Evolutionary conservation across 23 tunicate species (phyloP).

Genomic region (Ascidia mentula): DNA sequence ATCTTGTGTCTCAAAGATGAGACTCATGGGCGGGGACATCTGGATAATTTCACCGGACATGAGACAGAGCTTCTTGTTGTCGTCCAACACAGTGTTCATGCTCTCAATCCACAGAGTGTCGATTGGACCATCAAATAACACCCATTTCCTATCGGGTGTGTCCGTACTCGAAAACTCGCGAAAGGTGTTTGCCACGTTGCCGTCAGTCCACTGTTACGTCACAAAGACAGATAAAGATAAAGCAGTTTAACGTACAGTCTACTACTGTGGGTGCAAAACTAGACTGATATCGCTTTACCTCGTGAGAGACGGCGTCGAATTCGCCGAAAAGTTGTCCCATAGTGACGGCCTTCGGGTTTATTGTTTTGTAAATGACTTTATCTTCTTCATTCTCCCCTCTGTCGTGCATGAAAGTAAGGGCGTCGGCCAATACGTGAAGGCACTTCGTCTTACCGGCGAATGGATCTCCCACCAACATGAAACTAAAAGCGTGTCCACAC

Average conservation of each 20-base stretch:
- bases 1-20: constrained; percentile 98
- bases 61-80: constrained; percentile 93
- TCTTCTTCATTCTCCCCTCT: constrained; percentile 81
- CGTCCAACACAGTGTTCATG: constrained; percentile 99
- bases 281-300: constrained; percentile 32
- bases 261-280: too few relatives aligned
- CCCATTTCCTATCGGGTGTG: constrained; percentile 98
- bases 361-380: constrained; percentile 90
- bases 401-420: constrained; percentile 72
- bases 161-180: constrained; percentile 92
- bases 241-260: neutral
- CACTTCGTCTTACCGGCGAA: constrained; percentile 98
- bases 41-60: constrained; percentile 99
- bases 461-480: constrained; percentile 99
- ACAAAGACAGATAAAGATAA: neutral
- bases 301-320: constrained; percentile 98
- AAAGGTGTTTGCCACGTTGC: constrained; percentile 97
- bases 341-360: constrained; percentile 98
- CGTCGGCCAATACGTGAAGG: constrained; percentile 96
- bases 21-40: constrained; percentile 92
- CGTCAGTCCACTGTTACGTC: constrained; percentile 88
- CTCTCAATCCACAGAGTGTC: constrained; percentile 99
- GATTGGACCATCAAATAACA: constrained; percentile 98
- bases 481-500: constrained; percentile 18
- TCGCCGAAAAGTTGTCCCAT: constrained; percentile 99